These are phyloP conservation scores for Calycopis cecrops DNA, from an alignment of 1,140 invertebrate genomes.

Conservation along the genomic window DNA sequence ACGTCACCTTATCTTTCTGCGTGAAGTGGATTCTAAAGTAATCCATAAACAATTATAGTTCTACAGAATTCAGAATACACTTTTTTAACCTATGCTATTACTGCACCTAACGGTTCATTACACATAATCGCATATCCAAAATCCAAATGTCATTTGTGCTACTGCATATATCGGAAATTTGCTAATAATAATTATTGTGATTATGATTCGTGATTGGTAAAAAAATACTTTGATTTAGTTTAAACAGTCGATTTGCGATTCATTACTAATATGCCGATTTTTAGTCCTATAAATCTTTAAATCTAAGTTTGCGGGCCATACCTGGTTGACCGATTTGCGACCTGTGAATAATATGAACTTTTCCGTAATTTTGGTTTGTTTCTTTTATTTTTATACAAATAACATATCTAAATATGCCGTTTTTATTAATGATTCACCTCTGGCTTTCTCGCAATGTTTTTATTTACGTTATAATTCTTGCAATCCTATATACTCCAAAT, in stretches of 20 bases:
- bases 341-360: conserved; percentile 12
- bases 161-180: conserved; percentile 1
- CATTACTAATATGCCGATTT: background rate
- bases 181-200: background rate
- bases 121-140: background rate
- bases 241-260: background rate
- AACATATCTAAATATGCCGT: too few species aligned
- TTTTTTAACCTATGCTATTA: background rate
- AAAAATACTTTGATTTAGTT: conserved; percentile 2
- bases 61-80: background rate
- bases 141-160: conserved; percentile 1
- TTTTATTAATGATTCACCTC: too few species aligned
- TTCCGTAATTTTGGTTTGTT: conserved; percentile 14
- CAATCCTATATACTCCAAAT: too few species aligned
- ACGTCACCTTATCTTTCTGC: background rate
- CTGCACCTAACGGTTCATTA: background rate
- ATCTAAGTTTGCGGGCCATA: conserved; percentile 2
- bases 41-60: background rate
- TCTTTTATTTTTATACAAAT: conserved; percentile 4
- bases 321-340: conserved; percentile 3
- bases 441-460: too few species aligned
- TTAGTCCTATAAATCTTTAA: background rate
- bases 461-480: too few species aligned
- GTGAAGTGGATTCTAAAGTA: background rate
- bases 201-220: conserved; percentile 2